These are phyloP conservation scores for Panulirus ornatus DNA, from an alignment of 1,140 invertebrate genomes.

Conservation along the genomic window DNA sequence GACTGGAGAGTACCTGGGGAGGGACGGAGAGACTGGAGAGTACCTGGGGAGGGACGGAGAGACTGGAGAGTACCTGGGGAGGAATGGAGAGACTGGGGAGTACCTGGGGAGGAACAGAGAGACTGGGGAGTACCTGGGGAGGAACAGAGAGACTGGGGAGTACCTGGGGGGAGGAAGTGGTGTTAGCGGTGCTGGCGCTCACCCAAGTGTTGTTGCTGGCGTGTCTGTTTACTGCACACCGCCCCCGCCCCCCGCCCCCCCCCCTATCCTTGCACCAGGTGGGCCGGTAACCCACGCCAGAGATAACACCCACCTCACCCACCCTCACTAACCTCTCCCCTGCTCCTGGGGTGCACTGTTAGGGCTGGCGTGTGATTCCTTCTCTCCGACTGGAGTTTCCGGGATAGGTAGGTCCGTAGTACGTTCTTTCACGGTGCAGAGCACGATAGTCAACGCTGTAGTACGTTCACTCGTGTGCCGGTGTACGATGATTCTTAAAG, in stretches of 20 bases:
- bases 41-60: not conserved
- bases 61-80: not conserved
- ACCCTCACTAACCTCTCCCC: not conserved
- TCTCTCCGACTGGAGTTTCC: no score
- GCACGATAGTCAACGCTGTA: no score
- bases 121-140: not conserved
- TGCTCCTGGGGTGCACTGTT: no score
- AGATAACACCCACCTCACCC: not conserved
- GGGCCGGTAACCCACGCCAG: not conserved
- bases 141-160: not conserved
- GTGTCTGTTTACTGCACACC: no score
- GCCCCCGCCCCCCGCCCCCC: no score
- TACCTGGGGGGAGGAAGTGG: not conserved
- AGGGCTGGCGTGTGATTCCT: not conserved
- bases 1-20: not conserved
- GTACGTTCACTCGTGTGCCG: no score
- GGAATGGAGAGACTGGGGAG: not conserved
- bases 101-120: not conserved
- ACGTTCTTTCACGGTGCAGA: no score
- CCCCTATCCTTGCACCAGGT: no score
- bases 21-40: not conserved
- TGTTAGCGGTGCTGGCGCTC: not conserved
- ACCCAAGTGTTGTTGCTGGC: not conserved
- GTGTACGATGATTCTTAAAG: no score
- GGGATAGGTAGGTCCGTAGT: no score